phyloP scores from a whole-genome alignment of 2,113 vertebrate species.

The Leptosomus discolor region DNA sequence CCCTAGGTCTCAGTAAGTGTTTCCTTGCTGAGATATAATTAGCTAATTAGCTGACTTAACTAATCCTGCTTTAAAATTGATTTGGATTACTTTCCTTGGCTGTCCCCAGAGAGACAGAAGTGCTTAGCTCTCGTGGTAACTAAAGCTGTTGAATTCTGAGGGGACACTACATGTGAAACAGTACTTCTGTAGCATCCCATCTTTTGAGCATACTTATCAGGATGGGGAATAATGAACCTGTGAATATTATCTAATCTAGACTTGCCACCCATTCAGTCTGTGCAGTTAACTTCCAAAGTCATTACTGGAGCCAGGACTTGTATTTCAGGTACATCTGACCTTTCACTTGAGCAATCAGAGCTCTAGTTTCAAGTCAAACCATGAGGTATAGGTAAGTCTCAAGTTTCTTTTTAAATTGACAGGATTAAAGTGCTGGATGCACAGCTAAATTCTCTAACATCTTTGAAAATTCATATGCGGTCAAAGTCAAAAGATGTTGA shows the following conservation, averaged over 20 bases:
- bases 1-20: neutral
- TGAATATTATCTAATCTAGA: neutral
- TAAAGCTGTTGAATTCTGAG: neutral
- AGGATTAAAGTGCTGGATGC: neutral
- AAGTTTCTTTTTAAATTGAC: neutral
- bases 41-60: slow-evolving; percentile 1
- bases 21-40: slow-evolving; percentile 12
- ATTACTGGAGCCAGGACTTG: neutral
- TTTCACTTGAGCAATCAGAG: neutral
- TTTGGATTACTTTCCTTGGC: slow-evolving; percentile 17
- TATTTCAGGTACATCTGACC: neutral
- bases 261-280: neutral
- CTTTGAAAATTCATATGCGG: neutral
- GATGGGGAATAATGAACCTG: neutral
- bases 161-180: neutral
- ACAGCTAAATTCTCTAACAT: neutral
- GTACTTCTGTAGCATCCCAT: neutral
- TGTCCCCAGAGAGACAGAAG: neutral
- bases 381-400: neutral
- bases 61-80: slow-evolving; percentile 39
- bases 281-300: neutral
- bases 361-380: neutral
- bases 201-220: neutral
- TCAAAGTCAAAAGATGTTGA: neutral
- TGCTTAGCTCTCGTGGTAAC: neutral